Evolutionary conservation across 2,797 vertebrate species (phyloP), one percentile per base, ranked within the genome.

Genomic region (Echiichthys vipera): DNA sequence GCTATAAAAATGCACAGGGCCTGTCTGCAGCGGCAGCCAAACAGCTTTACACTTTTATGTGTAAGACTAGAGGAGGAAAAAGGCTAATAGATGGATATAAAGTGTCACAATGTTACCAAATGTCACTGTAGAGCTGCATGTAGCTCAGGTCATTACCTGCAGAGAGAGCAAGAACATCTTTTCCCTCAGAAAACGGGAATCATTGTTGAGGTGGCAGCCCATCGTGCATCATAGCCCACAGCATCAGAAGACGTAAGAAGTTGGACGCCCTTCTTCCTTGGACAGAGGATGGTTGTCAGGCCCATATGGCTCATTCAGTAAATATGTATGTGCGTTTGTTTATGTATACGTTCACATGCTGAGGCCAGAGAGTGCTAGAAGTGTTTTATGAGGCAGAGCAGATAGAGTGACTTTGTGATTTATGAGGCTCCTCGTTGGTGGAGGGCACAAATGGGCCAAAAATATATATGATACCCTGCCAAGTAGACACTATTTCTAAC

Each of bases 41-140:
- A 85, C 92, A 94, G 89, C 91, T 93, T 92, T 91, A 85, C n/a
- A 61, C 70, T 78, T 88, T 91, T 91, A 92, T 90, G 83, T 3
- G 34, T 85, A 81, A 80, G 77, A 89, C 71, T 45, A 88, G 81
- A 88, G 79, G 77, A 91, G 89, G 90, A 90, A 91, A 81, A 56
- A 1, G 66, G 56, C 85, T 91, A 89, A 90, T 89, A 64, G 83
- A 37, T 63, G 54, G 76, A 74, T 82, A 80, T 91, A 79, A 86
- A 74, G 76, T 89, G 83, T 89, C 84, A 64, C 81, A 27, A 10
- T 85, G 74, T 77, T 79, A 88, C 76, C 47, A 53, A 43, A 74
- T 81, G 84, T 84, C 80, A 83, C 58, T 57, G 57, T 49, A 50
- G 69, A 59, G 61, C 62, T 64, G 51, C 77, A 49, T 80, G 71